Base-by-base conservation (phyloP, 2,797 vertebrate genomes). In the Enteromius treurensis region DNA sequence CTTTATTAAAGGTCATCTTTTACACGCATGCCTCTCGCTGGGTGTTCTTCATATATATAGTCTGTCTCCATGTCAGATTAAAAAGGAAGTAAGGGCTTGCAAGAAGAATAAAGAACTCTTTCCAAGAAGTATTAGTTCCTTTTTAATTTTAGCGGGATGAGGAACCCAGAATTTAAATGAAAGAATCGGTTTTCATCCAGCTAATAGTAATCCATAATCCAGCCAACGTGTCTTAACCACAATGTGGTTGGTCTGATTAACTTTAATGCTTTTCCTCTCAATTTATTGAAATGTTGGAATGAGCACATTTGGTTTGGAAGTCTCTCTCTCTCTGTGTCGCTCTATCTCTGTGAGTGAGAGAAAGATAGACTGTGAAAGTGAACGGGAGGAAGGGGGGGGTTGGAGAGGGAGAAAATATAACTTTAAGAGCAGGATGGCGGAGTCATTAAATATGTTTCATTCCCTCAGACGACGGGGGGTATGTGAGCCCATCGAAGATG, bases 181-280 rank as follows among this genome's bases (percentile, higher is more conserved):
- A 95, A 93, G 93, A 95, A 95, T 95, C 92, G 92, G 92, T 95
- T 95, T 95, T 93, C 93, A 95, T 95, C 93, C 95, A 95, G 94
- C 94, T 95, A 95, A 95, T 95, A 93, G 94, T 95, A 95, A 95
- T 95, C 94, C 94, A 94, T 95, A 95, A 95, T 95, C 94, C 95
- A 93, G 92, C 90, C 93, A 93, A 94, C 92, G 93, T 94, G 94
- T 94, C 92, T 94, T 92, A 94, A 93, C 94, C 94, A 95, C 94
- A 95, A 95, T 95, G 94, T 95, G 95, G 93, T 93, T 89, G 93
- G 93, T 94, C 93, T 95, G 94, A 95, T 95, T 95, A 95, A 95
- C 94, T 93, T 94, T 95, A 95, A 95, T 95, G 93, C 94, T 91
- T 94, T 93, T 92, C 91, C 92, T 92, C 93, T 94, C 94, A 94